Conservation (phyloP, 2,113 vertebrate genomes). For the Anoplopoma fimbria region DNA sequence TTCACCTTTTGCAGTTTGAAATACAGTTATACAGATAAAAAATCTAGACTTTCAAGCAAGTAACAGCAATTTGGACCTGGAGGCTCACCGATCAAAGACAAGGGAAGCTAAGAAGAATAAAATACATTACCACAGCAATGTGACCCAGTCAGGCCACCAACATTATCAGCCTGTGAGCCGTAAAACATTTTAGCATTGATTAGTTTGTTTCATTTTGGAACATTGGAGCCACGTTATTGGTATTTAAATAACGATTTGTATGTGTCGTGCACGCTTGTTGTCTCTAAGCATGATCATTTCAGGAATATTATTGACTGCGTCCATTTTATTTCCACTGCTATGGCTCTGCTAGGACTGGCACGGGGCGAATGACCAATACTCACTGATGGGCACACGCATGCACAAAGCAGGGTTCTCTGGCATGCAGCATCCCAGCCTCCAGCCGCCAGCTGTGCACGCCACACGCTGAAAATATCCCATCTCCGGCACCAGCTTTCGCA, state of each 20-base stretch:
- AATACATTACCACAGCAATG: not conserved
- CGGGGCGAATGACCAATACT: constrained; percentile 25
- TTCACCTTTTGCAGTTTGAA: not conserved
- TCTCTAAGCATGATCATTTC: constrained; percentile 15
- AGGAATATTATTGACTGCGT: constrained; percentile 46
- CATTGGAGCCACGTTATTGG: not conserved
- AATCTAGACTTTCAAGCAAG: not conserved
- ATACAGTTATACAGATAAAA: not conserved
- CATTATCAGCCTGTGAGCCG: not conserved
- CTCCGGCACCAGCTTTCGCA: not conserved
- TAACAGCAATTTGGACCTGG: not conserved
- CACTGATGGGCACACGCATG: constrained; percentile 25
- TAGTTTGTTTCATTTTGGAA: constrained; percentile 17
- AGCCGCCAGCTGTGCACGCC: constrained; percentile 1
- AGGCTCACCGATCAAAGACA: not conserved
- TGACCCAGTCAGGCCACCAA: not conserved
- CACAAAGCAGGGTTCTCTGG: constrained; percentile 27
- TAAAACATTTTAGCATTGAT: constrained; percentile 6
- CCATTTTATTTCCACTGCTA: constrained; percentile 5
- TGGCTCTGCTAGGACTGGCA: constrained; percentile 24
- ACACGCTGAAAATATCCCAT: constrained; percentile 10
- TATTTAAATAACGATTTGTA: not conserved
- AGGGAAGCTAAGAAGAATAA: not conserved
- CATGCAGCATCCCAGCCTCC: not conserved
- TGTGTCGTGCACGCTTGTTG: not conserved